A percentile compares a stretch with the other conserved stretches of the same genome.
Evolutionary conservation across 2,888 invertebrate species (phyloP).

Genomic region (Chrysolina haemoptera): DNA sequence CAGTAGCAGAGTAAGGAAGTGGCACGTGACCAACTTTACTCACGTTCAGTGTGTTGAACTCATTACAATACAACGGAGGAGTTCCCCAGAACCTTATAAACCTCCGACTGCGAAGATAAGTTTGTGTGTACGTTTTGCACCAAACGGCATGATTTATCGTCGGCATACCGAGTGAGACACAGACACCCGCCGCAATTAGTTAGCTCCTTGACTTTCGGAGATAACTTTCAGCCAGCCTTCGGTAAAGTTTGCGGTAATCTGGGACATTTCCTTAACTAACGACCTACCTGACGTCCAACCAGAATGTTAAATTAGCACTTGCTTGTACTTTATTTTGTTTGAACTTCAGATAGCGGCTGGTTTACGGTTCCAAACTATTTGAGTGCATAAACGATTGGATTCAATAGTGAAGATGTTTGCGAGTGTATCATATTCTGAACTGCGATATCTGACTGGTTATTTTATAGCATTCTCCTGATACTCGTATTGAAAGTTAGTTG

Average conservation of each 20-base stretch:
- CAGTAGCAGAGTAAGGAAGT: no score
- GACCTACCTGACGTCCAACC: slow-evolving; percentile 44
- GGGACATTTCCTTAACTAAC: slow-evolving; percentile 44
- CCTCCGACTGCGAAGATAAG: not conserved
- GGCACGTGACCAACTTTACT: no score
- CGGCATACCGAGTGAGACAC: slow-evolving; percentile 44
- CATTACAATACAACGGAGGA: not conserved
- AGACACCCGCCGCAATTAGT: slow-evolving; percentile 46
- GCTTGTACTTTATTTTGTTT: slow-evolving; percentile 7
- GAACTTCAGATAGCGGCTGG: not conserved
- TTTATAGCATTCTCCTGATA: no score
- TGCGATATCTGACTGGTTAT: no score
- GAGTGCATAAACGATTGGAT: no score
- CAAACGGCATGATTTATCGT: slow-evolving; percentile 43
- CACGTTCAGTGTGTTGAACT: not conserved
- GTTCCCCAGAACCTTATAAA: not conserved
- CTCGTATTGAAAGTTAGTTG: no score
- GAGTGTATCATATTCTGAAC: no score
- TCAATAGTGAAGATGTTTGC: no score
- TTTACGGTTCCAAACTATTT: no score
- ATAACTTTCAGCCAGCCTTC: slow-evolving; percentile 43
- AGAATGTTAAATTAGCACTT: slow-evolving; percentile 41
- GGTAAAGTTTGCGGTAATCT: slow-evolving; percentile 45
- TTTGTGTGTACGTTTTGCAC: slow-evolving; percentile 35
- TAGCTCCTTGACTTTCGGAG: slow-evolving; percentile 45